phyloP scores from a whole-genome alignment of 2,888 invertebrate species.

The Hypena proboscidalis region DNA sequence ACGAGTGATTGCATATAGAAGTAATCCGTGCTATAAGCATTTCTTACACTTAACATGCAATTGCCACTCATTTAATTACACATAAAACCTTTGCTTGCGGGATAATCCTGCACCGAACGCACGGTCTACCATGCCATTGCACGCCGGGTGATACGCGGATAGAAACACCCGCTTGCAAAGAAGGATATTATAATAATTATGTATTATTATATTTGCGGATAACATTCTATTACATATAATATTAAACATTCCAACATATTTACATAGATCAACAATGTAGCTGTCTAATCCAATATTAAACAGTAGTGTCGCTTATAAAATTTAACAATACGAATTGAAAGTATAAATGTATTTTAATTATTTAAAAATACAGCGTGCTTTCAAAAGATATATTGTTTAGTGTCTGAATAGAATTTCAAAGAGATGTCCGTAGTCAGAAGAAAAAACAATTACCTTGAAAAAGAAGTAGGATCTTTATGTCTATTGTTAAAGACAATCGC shows the following conservation, averaged over 20 bases:
- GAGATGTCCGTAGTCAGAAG: constrained; percentile 17
- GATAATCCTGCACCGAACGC: constrained; percentile 9
- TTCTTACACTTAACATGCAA: constrained; percentile 47
- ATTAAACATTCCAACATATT: constrained; percentile 71
- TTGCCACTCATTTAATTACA: constrained; percentile 50
- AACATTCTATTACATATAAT: constrained; percentile 56
- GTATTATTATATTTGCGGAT: constrained; percentile 30
- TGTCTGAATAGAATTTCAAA: constrained; percentile 16
- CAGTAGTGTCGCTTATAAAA: constrained; percentile 36
- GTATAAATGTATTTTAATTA: constrained; percentile 34
- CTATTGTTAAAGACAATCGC: not conserved
- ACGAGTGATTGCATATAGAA: constrained; percentile 2
- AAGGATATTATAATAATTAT: constrained; percentile 11
- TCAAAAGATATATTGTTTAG: constrained; percentile 32
- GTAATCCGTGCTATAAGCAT: constrained; percentile 10
- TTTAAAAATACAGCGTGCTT: constrained; percentile 49
- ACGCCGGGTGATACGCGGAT: constrained; percentile 13
- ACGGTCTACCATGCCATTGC: not conserved
- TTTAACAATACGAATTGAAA: constrained; percentile 47
- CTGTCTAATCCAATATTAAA: constrained; percentile 19
- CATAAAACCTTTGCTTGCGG: constrained; percentile 13
- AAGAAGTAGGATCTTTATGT: constrained; percentile 2
- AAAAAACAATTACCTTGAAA: not conserved
- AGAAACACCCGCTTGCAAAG: constrained; percentile 5
- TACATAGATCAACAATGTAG: constrained; percentile 58